Evolutionary conservation across 37 sponge, comb jelly and placozoan genomes (phyloP), one percentile per base, ranked within the genome.

Genomic region (Spongilla lacustris): DNA sequence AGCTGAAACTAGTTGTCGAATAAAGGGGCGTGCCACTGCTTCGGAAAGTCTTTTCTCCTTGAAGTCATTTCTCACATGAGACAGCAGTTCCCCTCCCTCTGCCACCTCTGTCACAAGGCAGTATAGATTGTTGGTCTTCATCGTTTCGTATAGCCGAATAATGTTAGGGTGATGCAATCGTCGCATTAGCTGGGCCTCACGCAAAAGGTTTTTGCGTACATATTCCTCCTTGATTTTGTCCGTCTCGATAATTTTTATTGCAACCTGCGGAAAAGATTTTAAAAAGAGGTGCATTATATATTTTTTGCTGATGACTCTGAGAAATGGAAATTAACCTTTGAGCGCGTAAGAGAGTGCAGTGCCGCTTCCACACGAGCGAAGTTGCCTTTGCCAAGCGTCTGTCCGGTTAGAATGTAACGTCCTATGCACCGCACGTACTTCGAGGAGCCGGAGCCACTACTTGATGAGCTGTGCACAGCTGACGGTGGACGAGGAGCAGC

Each of bases 131-230:
- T 85, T 92, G 0, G 95, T 93, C 89, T 98, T 96, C 93, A 98
- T 96, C 29, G 97, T 96, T 88, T 98, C 99, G 67, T 96, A 98
- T 49, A 98, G 92, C n/a, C 97, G 89, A 50, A 98, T 98, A 70
- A 98, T 92, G 79, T 98, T 98, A 12, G 99, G 99, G 48, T 98
- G 99, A 24, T 84, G 86, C n/a, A 98, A 83, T 27, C 97, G 67
- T 2, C 95, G 77, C 95, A 98, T 95, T 24, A 96, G 87, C 84
- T 93, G 86, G 27, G 97, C 97, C 71, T 98, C 99, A 12, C 99
- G 90, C 27, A 96, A 82, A 17, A 98, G 85, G 71, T 98, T 98
- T 82, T 96, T 93, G 46, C 94, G 76, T 10, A 98, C 98, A 69
- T 98, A 98, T 23, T 98, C 98, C 38, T 98, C 98, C 76, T 94